Percentiles rank a stretch among this genome's conserved stretches.
These are phyloP conservation scores for Spinus pinus DNA, from an alignment of 2,797 vertebrate genomes.

Conservation along the genomic window DNA sequence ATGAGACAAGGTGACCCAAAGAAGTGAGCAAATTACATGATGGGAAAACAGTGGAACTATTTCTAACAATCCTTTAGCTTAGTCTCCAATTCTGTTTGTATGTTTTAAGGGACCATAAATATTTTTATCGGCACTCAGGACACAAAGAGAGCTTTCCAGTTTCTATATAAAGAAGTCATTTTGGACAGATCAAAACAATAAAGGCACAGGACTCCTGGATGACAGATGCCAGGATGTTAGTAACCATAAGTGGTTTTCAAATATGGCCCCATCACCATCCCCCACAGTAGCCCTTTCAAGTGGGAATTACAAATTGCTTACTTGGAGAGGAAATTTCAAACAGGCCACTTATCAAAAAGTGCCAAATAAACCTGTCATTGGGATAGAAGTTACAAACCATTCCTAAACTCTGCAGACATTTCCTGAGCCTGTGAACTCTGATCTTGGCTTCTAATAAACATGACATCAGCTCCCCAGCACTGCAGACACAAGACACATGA, in stretches of 20 bases:
- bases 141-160: constrained; percentile 48
- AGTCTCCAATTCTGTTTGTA: constrained; percentile 39
- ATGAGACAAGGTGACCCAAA: constrained; percentile 43
- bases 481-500: constrained; percentile 66
- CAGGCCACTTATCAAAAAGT: constrained; percentile 76
- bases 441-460: constrained; percentile 68
- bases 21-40: neutral
- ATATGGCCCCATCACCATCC: constrained; percentile 56
- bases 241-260: constrained; percentile 69
- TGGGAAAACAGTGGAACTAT: neutral
- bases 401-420: constrained; percentile 68
- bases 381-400: constrained; percentile 65
- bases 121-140: constrained; percentile 23
- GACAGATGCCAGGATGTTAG: constrained; percentile 74
- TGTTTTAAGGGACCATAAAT: constrained; percentile 20
- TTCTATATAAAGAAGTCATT: constrained; percentile 58
- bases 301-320: constrained; percentile 76
- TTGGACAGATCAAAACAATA: constrained; percentile 71
- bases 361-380: constrained; percentile 77
- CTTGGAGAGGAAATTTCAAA: constrained; percentile 70
- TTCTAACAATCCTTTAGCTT: constrained; percentile 30
- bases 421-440: constrained; percentile 73
- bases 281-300: constrained; percentile 73
- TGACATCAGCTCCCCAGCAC: constrained; percentile 58
- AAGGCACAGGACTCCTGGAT: constrained; percentile 67